phyloP scores from a whole-genome alignment of 2,888 invertebrate species.

The Carterocephalus palaemon region DNA sequence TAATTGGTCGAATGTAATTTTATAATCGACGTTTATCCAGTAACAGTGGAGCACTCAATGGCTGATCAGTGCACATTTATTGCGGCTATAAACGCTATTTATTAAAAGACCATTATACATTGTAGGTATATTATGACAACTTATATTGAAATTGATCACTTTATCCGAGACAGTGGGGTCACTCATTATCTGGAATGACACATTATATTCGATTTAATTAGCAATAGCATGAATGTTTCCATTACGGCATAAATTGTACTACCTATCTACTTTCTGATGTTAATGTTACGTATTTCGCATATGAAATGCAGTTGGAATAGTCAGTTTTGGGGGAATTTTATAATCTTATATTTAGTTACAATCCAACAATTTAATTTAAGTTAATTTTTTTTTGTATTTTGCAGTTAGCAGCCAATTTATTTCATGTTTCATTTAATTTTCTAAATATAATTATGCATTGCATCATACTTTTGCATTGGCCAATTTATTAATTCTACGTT shows the following conservation, averaged over 20 bases:
- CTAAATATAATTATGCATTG: no score
- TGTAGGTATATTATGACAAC: slow-evolving; percentile 57
- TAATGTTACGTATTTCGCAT: slow-evolving; percentile 2
- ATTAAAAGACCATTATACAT: slow-evolving; percentile 51
- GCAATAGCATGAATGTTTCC: slow-evolving; percentile 66
- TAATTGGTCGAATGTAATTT: slow-evolving; percentile 2
- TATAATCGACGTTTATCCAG: slow-evolving; percentile 28
- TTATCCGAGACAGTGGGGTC: slow-evolving; percentile 71
- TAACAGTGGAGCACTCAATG: slow-evolving; percentile 39
- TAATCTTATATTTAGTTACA: no score
- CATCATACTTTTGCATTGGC: neutral
- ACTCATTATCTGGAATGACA: slow-evolving; percentile 62
- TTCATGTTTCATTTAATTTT: neutral
- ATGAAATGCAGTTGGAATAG: neutral
- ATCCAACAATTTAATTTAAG: no score
- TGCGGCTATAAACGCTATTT: slow-evolving; percentile 54
- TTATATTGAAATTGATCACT: slow-evolving; percentile 74
- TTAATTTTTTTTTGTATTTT: no score
- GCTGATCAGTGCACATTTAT: slow-evolving; percentile 47
- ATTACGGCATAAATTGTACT: slow-evolving; percentile 41
- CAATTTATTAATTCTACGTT: slow-evolving; percentile 6
- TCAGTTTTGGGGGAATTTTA: no score
- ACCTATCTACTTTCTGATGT: no score
- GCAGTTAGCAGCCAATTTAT: neutral
- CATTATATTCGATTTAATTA: slow-evolving; percentile 73